Conservation (phyloP, 23 tunicate species). For the Halocynthia roretzi region DNA sequence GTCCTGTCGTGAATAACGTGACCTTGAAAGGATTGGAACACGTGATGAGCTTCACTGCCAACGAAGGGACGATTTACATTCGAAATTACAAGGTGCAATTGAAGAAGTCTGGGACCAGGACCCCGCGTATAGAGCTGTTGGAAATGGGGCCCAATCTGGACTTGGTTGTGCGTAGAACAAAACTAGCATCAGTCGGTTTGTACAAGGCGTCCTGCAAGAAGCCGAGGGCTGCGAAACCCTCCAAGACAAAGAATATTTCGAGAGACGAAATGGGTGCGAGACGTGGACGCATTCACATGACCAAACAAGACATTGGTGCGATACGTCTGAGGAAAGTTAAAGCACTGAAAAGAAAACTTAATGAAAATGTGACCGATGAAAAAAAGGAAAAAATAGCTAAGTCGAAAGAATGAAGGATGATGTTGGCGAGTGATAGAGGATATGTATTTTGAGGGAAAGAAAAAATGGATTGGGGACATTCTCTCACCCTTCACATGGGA, state of each 20-base stretch:
- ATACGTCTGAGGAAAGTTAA: slow-evolving; percentile 64
- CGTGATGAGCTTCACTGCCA: slow-evolving; percentile 78
- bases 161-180: slow-evolving; percentile 63
- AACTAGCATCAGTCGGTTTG: slow-evolving; percentile 56
- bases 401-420: too few relatives aligned
- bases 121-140: slow-evolving; percentile 81
- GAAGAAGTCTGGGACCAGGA: slow-evolving; percentile 83
- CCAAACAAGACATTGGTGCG: slow-evolving; percentile 55
- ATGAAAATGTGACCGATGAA: slow-evolving; percentile 13
- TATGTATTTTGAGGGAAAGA: too few relatives aligned
- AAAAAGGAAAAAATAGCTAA: background rate
- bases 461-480: too few relatives aligned
- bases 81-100: slow-evolving; percentile 65
- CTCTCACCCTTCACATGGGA: too few relatives aligned
- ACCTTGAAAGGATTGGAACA: slow-evolving; percentile 72
- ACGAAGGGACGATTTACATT: slow-evolving; percentile 42
- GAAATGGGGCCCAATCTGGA: slow-evolving; percentile 97
- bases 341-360: slow-evolving; percentile 70
- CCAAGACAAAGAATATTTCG: slow-evolving; percentile 70
- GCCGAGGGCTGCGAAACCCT: slow-evolving; percentile 75
- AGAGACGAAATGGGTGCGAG: slow-evolving; percentile 66
- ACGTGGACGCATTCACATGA: slow-evolving; percentile 89
- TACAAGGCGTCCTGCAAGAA: slow-evolving; percentile 68
- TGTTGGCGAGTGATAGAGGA: too few relatives aligned
- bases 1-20: slow-evolving; percentile 70